Evolutionary conservation across 2,888 invertebrate species (phyloP), one percentile per base, ranked within the genome.

Genomic region (Agriotes lineatus): DNA sequence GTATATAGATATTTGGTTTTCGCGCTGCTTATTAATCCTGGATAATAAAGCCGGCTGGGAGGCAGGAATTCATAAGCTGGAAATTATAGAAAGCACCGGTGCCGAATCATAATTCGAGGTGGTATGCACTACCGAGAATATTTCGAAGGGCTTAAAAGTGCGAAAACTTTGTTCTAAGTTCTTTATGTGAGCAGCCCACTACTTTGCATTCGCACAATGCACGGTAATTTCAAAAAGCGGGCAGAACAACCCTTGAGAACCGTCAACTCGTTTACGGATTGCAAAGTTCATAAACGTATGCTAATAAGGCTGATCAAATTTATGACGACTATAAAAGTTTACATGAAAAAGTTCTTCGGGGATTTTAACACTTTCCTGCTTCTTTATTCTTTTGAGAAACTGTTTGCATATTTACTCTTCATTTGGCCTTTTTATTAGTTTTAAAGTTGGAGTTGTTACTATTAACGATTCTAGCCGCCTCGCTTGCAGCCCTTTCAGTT

Each of bases 261-360:
- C 70, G 72, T 70, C 71, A 72, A 75, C 75, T 73, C 75, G 75
- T 74, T 74, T 73, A 73, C 67, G 73, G 71, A 75, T 74, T 73
- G 74, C 71, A 70, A 75, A 75, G 72, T 75, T 75, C 74, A 74
- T 75, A 75, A 75, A 73, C 75, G 73, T 75, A 75, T 75, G 75
- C 74, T 75, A 75, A 75, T 75, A 75, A 73, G 67, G 64, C 70
- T 71, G 74, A 75, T 75, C 74, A 73, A 73, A 75, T 75, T 75
- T 75, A 74, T 72, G 74, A 70, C 73, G 71, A 66, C 70, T 69
- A 71, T 73, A 72, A 75, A 73, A 75, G 70, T 75, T 75, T 74
- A 69, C 71, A 71, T 65, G 72, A 67, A 72, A 72, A 72, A 72
- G 68, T 71, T 73, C 66, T 68, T 72, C 61, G 45, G 64, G 67